Conservation (phyloP, 2,113 vertebrate genomes). For the pig (Sus scrofa) region T2T-Sscrofa CM000819.6:62663501-62664000, state of each 20-base stretch:
- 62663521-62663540: neutral
- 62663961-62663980: neutral
- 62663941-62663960: neutral
- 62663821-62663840: neutral
- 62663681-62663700: neutral
- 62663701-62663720: neutral
- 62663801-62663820: neutral
- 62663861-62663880: neutral
- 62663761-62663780: neutral
- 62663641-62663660: constrained; percentile 21
- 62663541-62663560: neutral
- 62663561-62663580: neutral
- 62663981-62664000: neutral
- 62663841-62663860: neutral
- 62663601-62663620: neutral
- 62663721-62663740: neutral
- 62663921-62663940: neutral
- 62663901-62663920: neutral
- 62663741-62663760: neutral
- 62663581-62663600: neutral
- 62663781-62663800: neutral
- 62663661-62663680: neutral
- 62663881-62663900: neutral
- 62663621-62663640: neutral
- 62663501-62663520: neutral